phyloP scores from a whole-genome alignment of 2,113 vertebrate species.

The Rafetus swinhoei region DNA sequence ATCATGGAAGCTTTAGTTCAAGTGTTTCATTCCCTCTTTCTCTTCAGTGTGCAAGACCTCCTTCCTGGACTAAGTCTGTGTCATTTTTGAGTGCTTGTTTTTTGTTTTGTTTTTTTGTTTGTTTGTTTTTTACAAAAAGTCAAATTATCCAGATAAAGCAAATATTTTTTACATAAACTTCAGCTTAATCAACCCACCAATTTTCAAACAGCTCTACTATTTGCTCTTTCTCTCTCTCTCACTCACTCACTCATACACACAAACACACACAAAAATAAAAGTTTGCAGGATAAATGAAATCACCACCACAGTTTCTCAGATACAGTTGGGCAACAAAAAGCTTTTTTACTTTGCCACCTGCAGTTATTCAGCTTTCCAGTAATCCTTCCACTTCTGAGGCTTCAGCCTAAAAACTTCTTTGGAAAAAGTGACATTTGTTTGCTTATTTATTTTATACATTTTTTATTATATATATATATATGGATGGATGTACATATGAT shows the following conservation, averaged over 20 bases:
- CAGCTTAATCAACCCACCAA: too few relatives aligned
- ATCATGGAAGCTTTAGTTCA: not conserved
- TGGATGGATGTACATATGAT: not conserved
- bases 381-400: not conserved
- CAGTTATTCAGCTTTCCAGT: not conserved
- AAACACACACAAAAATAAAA: not conserved
- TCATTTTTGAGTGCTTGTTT: too few relatives aligned
- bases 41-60: too few relatives aligned
- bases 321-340: not conserved
- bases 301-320: not conserved
- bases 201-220: not conserved
- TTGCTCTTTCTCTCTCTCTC: not conserved
- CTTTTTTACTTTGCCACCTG: slow-evolving; percentile 25
- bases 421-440: not conserved
- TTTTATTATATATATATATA: not conserved
- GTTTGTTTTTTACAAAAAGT: too few relatives aligned
- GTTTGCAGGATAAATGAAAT: slow-evolving; percentile 11
- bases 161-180: too few relatives aligned
- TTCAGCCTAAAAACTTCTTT: not conserved
- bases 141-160: too few relatives aligned
- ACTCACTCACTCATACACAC: not conserved
- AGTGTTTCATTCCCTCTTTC: not conserved
- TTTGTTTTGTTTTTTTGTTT: too few relatives aligned
- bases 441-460: not conserved
- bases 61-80: too few relatives aligned